Evolutionary conservation across 2,797 vertebrate species (phyloP), one percentile per base, ranked within the genome.

Genomic region (Enteromius afrohamiltoni): DNA sequence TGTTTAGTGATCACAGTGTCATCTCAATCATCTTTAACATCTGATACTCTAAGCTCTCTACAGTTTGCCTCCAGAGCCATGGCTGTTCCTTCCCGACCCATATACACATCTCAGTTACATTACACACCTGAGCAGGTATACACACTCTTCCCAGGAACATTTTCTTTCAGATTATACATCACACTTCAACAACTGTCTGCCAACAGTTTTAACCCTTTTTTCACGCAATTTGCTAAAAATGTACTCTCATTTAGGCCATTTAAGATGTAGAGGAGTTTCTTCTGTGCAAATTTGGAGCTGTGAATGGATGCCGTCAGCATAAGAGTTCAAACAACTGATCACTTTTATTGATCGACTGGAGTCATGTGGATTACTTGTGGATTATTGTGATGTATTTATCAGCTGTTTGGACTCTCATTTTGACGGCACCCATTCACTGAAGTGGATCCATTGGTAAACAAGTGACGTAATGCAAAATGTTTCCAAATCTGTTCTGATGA

Each of bases 1-100:
- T 91, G 88, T 79, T 86, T 91, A 82, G 70, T 89, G 23, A 87
- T 90, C 31, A 87, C 87, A 0, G 71, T 90, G 37, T 86, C 90
- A 19, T 67, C 88, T 73, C 80, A 83, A 11, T 79, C 77, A 16
- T 70, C 82, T 23, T 88, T 86, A 7, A 55, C 88, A 55, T 87
- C 86, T 1, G 91, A 91, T 85, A 85, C 86, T 2, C 86, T 89
- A 13, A 91, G 89, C 79, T 88, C 85, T 77, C 85, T 91, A n/a
- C 90, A 91, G 82, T 90, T 91, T 86, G 91, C 91, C 14, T 85
- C 88, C 19, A 86, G 86, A n/a, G 90, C 91, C 45, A 89, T 90
- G 87, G 85, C 86, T 40, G 58, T 82, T 40, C 79, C 80, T 37
- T 80, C 81, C 70, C 73, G 69, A 23, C 23, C 53, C 11, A 60